Base-by-base conservation (phyloP, 2,113 vertebrate genomes). In the Theristicus caerulescens region DNA sequence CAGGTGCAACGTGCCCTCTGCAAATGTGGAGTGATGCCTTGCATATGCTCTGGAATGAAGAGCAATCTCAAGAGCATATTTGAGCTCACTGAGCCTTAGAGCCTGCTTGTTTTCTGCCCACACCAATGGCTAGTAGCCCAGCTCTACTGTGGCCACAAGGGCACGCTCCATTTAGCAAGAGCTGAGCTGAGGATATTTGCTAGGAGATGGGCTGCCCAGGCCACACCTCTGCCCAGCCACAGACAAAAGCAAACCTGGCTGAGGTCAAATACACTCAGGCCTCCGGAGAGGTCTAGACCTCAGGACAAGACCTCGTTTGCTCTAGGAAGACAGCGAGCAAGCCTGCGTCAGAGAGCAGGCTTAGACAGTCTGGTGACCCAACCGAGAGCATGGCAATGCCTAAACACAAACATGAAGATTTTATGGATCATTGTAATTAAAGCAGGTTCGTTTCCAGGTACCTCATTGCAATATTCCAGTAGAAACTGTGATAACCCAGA, bases 21-120 rank as follows among this genome's bases (percentile, higher is more conserved):
- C 16, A 66, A 19, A 29, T 1, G 18, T 10, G 9, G 36, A 61
- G 36, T 2, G 62, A 71, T 47, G 13, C 46, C 46, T 65, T 24
- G 3, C 22, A 27, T 3, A n/a, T 0, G 0, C 11, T 51, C 66
- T 17, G 20, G 72, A 32, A 32, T 32, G 55, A 44, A 64, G 6
- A 74, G 29, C 34, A 26, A 25, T 42, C 51, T 59, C 51, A 66
- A 52, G 40, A 34, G 19, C 5, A 7, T 24, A 26, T 18, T 2
- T 31, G 55, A 80, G 49, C 42, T 64, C 38, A 47, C 10, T 1
- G 0, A 59, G 61, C 61, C 78, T 70, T 32, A 62, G 12, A 47
- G 31, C 40, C 38, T 27, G 3, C 51, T 49, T 87, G 14, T n/a
- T 58, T 36, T 47, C 19, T 58, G 49, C 34, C 32, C 47, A 21